Conservation (phyloP, 2,888 invertebrate species). For the Amphipoea oculea region DNA sequence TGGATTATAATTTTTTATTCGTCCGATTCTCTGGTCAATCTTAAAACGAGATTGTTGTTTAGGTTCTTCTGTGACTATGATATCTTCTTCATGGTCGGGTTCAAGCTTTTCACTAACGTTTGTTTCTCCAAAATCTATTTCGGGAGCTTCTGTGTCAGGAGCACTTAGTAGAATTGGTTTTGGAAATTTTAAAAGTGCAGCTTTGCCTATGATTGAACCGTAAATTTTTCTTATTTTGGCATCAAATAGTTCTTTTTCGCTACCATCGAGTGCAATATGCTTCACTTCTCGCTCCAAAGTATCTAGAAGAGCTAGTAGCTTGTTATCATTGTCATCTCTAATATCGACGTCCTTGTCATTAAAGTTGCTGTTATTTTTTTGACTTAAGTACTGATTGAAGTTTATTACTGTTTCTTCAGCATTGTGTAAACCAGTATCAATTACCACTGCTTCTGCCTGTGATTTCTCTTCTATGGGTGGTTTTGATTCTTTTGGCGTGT, state of each 20-base stretch:
- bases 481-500: neutral
- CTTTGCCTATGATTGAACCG: conserved; percentile 71
- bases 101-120: conserved; percentile 36
- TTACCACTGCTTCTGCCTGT: conserved; percentile 36
- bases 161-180: conserved; percentile 33
- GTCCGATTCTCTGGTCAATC: conserved; percentile 3
- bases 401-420: conserved; percentile 70
- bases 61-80: neutral
- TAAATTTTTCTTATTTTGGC: conserved; percentile 82
- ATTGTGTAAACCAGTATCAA: conserved; percentile 63
- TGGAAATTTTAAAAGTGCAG: conserved; percentile 40
- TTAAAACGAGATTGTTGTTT: conserved; percentile 23
- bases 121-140: conserved; percentile 52
- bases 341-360: conserved; percentile 45
- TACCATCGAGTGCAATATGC: conserved; percentile 73
- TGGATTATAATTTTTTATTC: conserved; percentile 27
- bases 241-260: conserved; percentile 79
- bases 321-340: conserved; percentile 73
- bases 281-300: conserved; percentile 80
- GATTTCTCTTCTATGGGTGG: neutral
- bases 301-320: conserved; percentile 77
- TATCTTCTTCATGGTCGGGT: conserved; percentile 19
- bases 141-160: conserved; percentile 25
- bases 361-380: conserved; percentile 39
- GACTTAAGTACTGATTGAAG: conserved; percentile 60